Conservation (phyloP, 2,888 invertebrate species). For the Napeogenes sylphis region DNA sequence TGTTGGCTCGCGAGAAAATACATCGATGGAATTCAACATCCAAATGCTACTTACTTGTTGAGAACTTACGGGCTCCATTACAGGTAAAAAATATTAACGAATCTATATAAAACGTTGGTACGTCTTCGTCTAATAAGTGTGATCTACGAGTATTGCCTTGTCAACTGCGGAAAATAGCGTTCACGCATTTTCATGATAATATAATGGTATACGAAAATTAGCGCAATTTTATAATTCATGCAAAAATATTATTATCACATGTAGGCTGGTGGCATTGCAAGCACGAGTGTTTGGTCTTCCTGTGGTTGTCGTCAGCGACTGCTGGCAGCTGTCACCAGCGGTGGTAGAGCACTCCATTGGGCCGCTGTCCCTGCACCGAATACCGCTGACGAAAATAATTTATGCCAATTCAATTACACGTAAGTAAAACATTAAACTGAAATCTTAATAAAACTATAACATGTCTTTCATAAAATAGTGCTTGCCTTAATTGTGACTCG, state of each 20-base stretch:
- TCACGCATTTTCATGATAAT: too few species aligned
- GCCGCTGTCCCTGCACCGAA: constrained; percentile 74
- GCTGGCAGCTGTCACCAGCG: constrained; percentile 81
- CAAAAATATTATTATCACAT: too few species aligned
- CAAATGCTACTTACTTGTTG: constrained; percentile 81
- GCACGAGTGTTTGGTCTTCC: constrained; percentile 80
- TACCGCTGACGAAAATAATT: constrained; percentile 69
- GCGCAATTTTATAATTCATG: too few species aligned
- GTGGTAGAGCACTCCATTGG: constrained; percentile 81
- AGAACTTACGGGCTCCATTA: constrained; percentile 80
- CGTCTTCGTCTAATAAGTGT: too few species aligned
- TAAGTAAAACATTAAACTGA: constrained; percentile 39
- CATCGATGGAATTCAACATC: constrained; percentile 83
- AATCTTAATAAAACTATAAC: neutral
- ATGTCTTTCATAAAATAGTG: neutral
- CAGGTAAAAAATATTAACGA: constrained; percentile 62
- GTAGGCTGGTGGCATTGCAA: constrained; percentile 80
- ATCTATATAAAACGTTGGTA: too few species aligned
- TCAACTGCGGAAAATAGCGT: too few species aligned
- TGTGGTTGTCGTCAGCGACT: constrained; percentile 81
- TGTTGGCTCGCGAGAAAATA: constrained; percentile 80
- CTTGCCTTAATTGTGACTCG: neutral
- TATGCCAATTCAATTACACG: constrained; percentile 69
- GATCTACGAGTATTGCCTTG: too few species aligned
- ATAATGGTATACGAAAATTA: too few species aligned